Conservation (phyloP, 2,113 vertebrate genomes). For the Onychostruthus taczanowskii region DNA sequence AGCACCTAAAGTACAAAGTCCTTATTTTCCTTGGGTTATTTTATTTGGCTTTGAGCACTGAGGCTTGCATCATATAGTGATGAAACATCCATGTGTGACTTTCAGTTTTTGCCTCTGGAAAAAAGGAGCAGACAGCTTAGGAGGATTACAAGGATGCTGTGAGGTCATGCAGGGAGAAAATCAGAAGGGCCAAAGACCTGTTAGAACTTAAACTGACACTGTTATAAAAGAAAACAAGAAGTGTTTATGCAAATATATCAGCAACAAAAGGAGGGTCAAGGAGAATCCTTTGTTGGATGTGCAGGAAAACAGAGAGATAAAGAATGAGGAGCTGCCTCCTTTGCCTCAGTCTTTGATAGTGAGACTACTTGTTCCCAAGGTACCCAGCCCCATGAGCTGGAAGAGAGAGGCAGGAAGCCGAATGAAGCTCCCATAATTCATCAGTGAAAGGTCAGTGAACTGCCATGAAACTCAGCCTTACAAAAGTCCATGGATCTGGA, state of each 20-base stretch:
- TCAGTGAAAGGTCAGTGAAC: not conserved
- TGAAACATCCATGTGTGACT: not conserved
- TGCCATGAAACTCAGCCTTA: not conserved
- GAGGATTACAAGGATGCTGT: not conserved
- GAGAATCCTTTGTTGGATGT: not conserved
- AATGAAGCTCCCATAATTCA: not conserved
- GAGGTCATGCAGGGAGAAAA: not conserved
- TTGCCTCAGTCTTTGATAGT: not conserved
- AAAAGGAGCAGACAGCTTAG: not conserved
- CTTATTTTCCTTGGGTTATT: not conserved
- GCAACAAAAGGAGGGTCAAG: not conserved
- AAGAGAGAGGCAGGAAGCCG: not conserved
- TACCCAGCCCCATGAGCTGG: not conserved
- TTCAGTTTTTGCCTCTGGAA: not conserved
- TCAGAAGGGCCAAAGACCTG: not conserved
- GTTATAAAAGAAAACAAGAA: not conserved
- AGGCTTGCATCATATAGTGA: not conserved
- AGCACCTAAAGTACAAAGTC: not conserved
- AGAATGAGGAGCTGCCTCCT: not conserved
- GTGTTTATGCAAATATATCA: not conserved
- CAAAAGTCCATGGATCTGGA: not conserved
- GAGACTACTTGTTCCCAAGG: not conserved
- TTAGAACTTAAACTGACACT: not conserved
- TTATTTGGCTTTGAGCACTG: not conserved
- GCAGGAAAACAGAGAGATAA: not conserved